A percentile compares a stretch with the other conserved stretches of the same genome.
These are phyloP conservation scores for Gisinianus flammeolus DNA, from an alignment of 2,888 invertebrate genomes.

Conservation along the genomic window DNA sequence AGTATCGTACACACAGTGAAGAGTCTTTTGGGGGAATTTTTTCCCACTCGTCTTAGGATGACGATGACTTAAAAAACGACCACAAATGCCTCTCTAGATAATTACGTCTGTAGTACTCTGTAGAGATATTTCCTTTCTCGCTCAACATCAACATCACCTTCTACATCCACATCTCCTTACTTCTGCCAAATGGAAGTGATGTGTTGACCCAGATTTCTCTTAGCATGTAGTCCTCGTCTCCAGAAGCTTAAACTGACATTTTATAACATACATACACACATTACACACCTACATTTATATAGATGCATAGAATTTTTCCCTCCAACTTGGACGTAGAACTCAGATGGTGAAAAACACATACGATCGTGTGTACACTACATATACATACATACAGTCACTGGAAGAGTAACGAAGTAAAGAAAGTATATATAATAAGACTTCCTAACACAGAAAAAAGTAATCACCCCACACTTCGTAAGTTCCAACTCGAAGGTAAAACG, in stretches of 20 bases:
- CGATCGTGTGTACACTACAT: no score
- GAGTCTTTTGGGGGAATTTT: neutral
- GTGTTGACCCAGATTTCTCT: slow-evolving; percentile 43
- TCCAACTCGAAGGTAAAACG: no score
- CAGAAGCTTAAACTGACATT: no score
- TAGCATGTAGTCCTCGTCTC: neutral
- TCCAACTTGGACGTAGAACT: neutral
- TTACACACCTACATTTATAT: neutral
- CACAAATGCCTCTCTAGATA: slow-evolving; percentile 44
- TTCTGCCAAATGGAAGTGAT: slow-evolving; percentile 38
- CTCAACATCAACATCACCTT: slow-evolving; percentile 46
- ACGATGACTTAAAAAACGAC: slow-evolving; percentile 30
- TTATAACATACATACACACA: neutral
- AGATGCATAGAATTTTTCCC: neutral
- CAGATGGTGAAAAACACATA: neutral
- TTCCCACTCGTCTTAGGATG: neutral
- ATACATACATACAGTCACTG: neutral
- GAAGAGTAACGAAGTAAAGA: neutral
- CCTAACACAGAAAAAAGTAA: slow-evolving; percentile 19
- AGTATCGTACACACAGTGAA: neutral
- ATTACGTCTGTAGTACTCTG: slow-evolving; percentile 36
- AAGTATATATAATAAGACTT: slow-evolving; percentile 8
- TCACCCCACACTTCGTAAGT: slow-evolving; percentile 13
- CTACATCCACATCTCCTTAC: slow-evolving; percentile 1
- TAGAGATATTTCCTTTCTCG: slow-evolving; percentile 29